Evolutionary conservation across 2,888 invertebrate genomes (phyloP).

Genomic region (Drosophila fungiperda): DNA sequence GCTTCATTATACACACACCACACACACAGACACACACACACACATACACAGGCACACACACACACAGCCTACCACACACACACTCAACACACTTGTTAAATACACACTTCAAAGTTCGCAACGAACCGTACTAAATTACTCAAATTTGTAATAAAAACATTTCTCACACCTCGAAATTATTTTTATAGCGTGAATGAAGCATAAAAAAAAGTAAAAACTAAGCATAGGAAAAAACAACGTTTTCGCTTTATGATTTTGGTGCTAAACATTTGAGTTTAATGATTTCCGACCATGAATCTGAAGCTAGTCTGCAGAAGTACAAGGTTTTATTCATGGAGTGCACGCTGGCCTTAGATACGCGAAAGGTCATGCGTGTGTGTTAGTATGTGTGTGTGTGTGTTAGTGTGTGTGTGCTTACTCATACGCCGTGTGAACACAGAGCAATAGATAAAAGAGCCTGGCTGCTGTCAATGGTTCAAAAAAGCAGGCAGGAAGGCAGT

Average conservation of each 20-base stretch:
- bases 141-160: slow-evolving; percentile 65
- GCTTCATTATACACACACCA: not conserved
- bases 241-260: slow-evolving; percentile 37
- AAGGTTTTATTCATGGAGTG: slow-evolving; percentile 23
- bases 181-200: slow-evolving; percentile 30
- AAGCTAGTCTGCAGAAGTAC: slow-evolving; percentile 36
- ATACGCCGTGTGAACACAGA: slow-evolving; percentile 55
- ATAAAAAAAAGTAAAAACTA: not conserved
- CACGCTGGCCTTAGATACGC: slow-evolving; percentile 26
- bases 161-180: slow-evolving; percentile 41
- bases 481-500: slow-evolving; percentile 5
- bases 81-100: not conserved
- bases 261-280: slow-evolving; percentile 49
- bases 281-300: slow-evolving; percentile 28
- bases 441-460: slow-evolving; percentile 40
- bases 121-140: slow-evolving; percentile 48
- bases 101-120: slow-evolving; percentile 27
- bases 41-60: slow-evolving; percentile 9
- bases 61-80: no score
- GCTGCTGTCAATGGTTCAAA: slow-evolving; percentile 19
- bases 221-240: no score
- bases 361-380: slow-evolving; percentile 58
- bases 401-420: slow-evolving; percentile 67
- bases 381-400: slow-evolving; percentile 51
- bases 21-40: not conserved